phyloP scores from a whole-genome alignment of 1,140 invertebrate species.

The Drosophila orena region DNA sequence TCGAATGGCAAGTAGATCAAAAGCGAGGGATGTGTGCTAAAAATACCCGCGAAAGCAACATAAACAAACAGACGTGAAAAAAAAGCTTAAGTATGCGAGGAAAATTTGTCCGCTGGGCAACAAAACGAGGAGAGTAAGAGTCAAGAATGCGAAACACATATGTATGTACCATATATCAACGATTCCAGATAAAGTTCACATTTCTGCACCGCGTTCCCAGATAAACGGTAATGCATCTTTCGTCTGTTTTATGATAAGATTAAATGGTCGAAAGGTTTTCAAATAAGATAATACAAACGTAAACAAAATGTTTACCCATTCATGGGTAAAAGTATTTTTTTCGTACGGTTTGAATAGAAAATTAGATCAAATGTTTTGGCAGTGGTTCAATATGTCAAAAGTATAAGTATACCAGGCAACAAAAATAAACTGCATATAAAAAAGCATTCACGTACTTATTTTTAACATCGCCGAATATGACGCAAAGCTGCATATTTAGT shows the following conservation, averaged over 20 bases:
- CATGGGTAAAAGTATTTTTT: no score
- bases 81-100: constrained; percentile 37
- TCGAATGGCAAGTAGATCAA: constrained; percentile 21
- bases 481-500: no score
- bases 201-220: background rate
- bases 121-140: constrained; percentile 26
- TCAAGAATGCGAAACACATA: constrained; percentile 5
- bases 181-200: constrained; percentile 20
- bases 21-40: constrained; percentile 26
- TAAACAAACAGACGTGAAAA: constrained; percentile 36
- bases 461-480: no score
- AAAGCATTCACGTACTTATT: no score
- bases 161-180: background rate
- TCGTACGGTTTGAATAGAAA: background rate
- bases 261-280: background rate
- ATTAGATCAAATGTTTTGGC: background rate
- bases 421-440: no score
- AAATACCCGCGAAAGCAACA: constrained; percentile 20
- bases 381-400: background rate
- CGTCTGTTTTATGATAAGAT: background rate
- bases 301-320: background rate
- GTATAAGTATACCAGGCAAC: no score
- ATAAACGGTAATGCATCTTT: constrained; percentile 5
- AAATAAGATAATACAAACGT: background rate
- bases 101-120: constrained; percentile 29